phyloP scores from a whole-genome alignment of 1,140 invertebrate genomes.

The Camponotus vicinus region DNA sequence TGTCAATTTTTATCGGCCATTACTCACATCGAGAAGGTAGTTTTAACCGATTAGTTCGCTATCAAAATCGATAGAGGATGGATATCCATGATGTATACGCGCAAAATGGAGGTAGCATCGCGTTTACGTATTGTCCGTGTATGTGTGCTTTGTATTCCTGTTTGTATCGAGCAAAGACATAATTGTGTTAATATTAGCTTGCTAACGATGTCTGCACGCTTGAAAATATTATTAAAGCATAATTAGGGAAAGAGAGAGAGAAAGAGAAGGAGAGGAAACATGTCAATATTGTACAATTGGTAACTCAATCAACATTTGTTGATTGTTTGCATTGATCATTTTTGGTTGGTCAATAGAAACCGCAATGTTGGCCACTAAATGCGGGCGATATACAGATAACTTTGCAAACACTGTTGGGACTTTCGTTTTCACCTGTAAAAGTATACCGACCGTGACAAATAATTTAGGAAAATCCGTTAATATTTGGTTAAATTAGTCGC shows the following conservation, averaged over 20 bases:
- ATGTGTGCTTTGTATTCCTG: neutral
- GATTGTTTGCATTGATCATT: constrained; percentile 52
- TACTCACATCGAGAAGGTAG: constrained; percentile 32
- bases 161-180: constrained; percentile 4
- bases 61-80: constrained; percentile 39
- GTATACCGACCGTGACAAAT: constrained; percentile 23
- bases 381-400: constrained; percentile 31
- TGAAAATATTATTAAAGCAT: constrained; percentile 12
- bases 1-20: constrained; percentile 55
- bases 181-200: neutral
- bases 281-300: constrained; percentile 22
- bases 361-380: constrained; percentile 25
- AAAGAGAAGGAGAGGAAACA: neutral
- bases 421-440: constrained; percentile 36
- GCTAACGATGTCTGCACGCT: neutral
- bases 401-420: constrained; percentile 39
- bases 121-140: neutral
- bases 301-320: constrained; percentile 47
- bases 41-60: constrained; percentile 55
- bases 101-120: neutral
- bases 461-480: constrained; percentile 48
- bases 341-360: constrained; percentile 50
- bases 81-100: neutral
- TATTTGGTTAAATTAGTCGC: constrained; percentile 2
- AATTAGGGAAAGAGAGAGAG: neutral